Evolutionary conservation across 2,113 vertebrate genomes (phyloP), one percentile per base, ranked within the genome.

Genomic region (Lepus timidus): DNA sequence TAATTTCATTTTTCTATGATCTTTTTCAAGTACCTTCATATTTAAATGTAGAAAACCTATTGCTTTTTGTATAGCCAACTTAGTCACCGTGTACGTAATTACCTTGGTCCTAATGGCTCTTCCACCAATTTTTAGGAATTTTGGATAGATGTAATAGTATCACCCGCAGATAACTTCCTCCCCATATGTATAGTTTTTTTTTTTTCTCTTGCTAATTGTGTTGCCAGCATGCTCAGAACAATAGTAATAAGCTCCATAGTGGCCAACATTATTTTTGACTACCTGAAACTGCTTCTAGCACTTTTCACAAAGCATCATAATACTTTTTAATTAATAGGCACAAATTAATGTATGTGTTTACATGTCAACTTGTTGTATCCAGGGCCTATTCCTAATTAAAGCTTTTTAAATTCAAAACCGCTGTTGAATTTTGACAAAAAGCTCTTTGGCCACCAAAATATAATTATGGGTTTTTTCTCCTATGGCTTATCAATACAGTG

Each of bases 361-460:
- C 17, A 51, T 75, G 65, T 52, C 27, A 83, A 62, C 75, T 71
- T 70, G 79, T 61, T 52, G 3, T 76, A 6, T 87, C 31, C 5
- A 76, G 3, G 22, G 33, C 84, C 25, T 93, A 81, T 68, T 85
- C 17, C 68, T 65, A 88, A 88, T 39, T 73, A 62, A 68, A 94
- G 44, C n/a, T 75, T 87, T 79, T 79, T 20, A 67, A 79, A 62
- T 75, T 51, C 85, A 95, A 94, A 96, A 81, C n/a, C 13, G 7
- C 16, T 70, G 8, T 91, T 55, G 16, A 55, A 75, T 91, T 95
- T 79, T 92, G 36, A 39, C 61, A 39, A 75, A 88, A 76, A 82
- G 11, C 4, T 91, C 20, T 83, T 94, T 89, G 13, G 9, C 22
- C 55, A 73, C 13, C 20, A 29, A 80, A 27, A 39, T 22, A 44